Conservation (phyloP, 2,888 invertebrate genomes). For the Melanotus villosus region DNA sequence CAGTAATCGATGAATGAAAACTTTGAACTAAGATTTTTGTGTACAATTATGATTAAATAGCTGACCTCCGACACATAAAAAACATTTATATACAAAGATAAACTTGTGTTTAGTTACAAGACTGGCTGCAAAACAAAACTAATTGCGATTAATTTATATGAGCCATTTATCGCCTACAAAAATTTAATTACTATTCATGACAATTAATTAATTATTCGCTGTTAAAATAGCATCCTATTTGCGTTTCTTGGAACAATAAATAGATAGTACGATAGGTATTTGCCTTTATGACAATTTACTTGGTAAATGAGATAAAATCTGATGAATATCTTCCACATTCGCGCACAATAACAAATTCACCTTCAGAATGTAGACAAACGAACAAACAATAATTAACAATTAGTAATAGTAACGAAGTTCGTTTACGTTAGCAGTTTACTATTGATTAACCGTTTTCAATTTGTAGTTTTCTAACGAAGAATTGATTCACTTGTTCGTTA, state of each 20-base stretch:
- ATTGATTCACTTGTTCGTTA: background rate
- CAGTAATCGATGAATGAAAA: background rate
- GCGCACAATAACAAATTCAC: background rate
- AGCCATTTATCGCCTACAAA: background rate
- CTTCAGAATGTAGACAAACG: background rate
- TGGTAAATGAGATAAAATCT: conserved; percentile 7
- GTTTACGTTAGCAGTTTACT: background rate
- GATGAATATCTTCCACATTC: conserved; percentile 3
- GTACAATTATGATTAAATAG: too few species aligned
- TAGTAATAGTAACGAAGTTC: background rate
- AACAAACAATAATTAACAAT: conserved; percentile 5
- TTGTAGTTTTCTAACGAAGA: background rate
- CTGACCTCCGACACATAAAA: conserved; percentile 13
- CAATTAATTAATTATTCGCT: background rate
- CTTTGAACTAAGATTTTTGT: conserved; percentile 12
- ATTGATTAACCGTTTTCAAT: background rate
- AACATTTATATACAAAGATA: background rate
- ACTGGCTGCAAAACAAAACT: conserved; percentile 3
- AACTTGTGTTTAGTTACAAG: background rate
- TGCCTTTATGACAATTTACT: conserved; percentile 15
- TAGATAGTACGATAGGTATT: too few species aligned
- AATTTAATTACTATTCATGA: background rate
- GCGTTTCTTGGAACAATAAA: background rate
- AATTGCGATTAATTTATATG: conserved; percentile 8
- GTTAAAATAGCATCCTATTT: background rate